Evolutionary conservation across 2,113 vertebrate species (phyloP).

Genomic region (Pao palembangensis): DNA sequence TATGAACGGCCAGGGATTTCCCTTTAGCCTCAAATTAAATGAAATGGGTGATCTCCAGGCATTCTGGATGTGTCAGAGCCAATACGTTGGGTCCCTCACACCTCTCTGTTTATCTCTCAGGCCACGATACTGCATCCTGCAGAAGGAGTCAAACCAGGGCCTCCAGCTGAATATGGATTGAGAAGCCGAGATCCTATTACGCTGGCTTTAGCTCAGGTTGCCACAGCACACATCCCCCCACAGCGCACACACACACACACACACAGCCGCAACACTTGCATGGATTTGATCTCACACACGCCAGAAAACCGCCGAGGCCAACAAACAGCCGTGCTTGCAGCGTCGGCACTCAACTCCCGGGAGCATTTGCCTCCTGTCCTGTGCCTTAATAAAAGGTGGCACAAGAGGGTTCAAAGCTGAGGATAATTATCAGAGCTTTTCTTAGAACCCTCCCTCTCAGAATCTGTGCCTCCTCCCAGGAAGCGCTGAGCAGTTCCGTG

Average conservation of each 20-base stretch:
- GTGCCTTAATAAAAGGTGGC: conserved; percentile 24
- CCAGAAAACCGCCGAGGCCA: no score
- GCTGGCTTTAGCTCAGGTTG: conserved; percentile 52
- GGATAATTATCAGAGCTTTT: conserved; percentile 81
- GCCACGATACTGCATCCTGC: conserved; percentile 73
- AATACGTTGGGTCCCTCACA: not conserved
- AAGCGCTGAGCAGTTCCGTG: conserved; percentile 75
- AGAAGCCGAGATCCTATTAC: conserved; percentile 68
- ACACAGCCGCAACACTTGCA: conserved; percentile 3
- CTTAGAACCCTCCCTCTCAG: conserved; percentile 77
- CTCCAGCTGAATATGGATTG: conserved; percentile 47
- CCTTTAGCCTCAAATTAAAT: no score
- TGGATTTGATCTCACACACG: no score
- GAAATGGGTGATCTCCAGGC: not conserved
- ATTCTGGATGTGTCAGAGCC: no score
- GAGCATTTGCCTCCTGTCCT: conserved; percentile 8
- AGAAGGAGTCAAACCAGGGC: conserved; percentile 44
- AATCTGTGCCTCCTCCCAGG: conserved; percentile 75
- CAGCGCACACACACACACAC: conserved; percentile 8
- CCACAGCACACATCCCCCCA: conserved; percentile 26
- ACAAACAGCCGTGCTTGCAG: conserved; percentile 5
- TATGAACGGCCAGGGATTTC: no score
- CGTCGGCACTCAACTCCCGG: no score
- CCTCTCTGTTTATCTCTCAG: conserved; percentile 52
- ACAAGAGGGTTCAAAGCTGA: conserved; percentile 73